Base-by-base conservation (phyloP, 2,888 invertebrate species). In the Alviniconcha strummeri region DNA sequence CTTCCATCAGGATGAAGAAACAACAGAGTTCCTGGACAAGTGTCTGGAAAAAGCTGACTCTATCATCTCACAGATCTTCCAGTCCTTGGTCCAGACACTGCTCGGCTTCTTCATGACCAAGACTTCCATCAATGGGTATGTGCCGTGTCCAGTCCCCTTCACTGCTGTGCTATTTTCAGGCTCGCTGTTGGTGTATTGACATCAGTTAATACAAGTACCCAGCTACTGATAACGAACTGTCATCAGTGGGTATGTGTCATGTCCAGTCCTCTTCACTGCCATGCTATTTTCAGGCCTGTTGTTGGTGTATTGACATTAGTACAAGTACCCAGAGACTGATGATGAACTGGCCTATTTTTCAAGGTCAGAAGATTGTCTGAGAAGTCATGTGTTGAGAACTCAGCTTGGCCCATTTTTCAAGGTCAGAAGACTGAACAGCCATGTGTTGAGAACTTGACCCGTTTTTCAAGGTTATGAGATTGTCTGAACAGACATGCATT, bases 41-140 rank as follows among this genome's bases (percentile, higher is more conserved):
- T 96, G 97, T 89, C 95, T 96, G 87, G 96, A 96, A 88, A 97
- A 97, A 93, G 96, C 97, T 5, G 96, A 97, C 89, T 97, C 96
- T 95, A 94, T 98, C 84, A 96, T 97, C 94, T 96, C 97, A 56
- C 98, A 99, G 94, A 95, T 98, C 86, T 98, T 97, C 96, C 97
- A 98, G 94, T 96, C 97, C 69, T 90, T 99, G 69, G 97, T 97
- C 19, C 96, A 97, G 90, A 95, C 97, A n/a, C 94, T 98, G 72
- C 95, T 99, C 52, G 96, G 96, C 87, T 96, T 96, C 94, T 98
- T 99, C 94, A 97, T 98, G 96, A 97, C 98, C 60, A 96, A 97
- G 93, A 99, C 99, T 4, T 98, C 98, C 89, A 97, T 98, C 88
- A 99, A 99, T 94, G 98, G 98, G 96, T 97, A 94, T 17, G 77